Percentiles rank a stretch among this genome's conserved stretches.
phyloP scores from a whole-genome alignment of 35 echinoderm and acorn worm genomes.

The Lytechinus variegatus region DNA sequence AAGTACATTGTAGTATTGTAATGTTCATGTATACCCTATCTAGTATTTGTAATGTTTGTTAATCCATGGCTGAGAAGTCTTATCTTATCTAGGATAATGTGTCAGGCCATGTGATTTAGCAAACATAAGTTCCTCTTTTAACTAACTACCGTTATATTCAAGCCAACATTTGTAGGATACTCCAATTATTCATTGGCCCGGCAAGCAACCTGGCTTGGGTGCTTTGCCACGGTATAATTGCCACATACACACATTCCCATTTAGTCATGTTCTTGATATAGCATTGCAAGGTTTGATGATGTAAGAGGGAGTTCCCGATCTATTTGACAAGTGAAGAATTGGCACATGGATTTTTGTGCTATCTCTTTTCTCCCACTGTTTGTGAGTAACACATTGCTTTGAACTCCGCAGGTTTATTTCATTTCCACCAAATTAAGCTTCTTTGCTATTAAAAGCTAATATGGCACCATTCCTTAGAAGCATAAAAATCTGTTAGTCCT shows the following conservation, averaged over 20 bases:
- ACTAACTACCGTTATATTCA: neutral
- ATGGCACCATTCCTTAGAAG: too few relatives aligned
- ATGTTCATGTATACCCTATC: neutral
- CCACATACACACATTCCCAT: neutral
- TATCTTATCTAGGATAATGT: neutral
- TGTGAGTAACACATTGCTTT: too few relatives aligned
- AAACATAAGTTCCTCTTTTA: neutral
- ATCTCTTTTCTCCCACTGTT: too few relatives aligned
- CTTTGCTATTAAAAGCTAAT: too few relatives aligned
- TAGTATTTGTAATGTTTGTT: neutral
- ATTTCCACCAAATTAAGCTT: too few relatives aligned
- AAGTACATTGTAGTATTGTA: neutral
- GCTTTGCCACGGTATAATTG: neutral
- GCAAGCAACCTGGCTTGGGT: neutral
- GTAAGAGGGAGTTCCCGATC: neutral
- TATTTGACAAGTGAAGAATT: neutral
- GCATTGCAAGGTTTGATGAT: neutral
- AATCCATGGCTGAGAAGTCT: neutral
- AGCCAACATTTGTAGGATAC: neutral
- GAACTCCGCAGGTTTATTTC: too few relatives aligned
- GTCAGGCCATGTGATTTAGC: neutral
- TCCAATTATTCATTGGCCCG: neutral
- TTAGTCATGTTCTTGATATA: neutral
- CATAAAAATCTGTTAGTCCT: too few relatives aligned
- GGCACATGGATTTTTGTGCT: too few relatives aligned